Evolutionary conservation across 2,113 vertebrate species (phyloP), one percentile per base, ranked within the genome.

Genomic region (Zapus hudsonius): DNA sequence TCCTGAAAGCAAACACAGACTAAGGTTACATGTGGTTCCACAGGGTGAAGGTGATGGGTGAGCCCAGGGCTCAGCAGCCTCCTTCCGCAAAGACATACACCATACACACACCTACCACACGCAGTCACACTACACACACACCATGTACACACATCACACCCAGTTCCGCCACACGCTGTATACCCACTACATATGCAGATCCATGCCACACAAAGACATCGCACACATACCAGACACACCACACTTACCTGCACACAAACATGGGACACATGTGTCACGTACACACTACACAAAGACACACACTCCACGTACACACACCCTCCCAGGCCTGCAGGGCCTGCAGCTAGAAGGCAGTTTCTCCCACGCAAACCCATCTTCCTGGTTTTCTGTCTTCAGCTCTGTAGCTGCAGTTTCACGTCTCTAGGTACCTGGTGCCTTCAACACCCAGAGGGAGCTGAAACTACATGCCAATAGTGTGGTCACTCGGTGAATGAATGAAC

Each of bases 1-100:
- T 94, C 98, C 98, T 97, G 67, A 64, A 95, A 98, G 94, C 97
- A 98, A 98, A 98, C 94, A 98, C 4, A 23, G 75, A 55, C 55
- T 22, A 17, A 2, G 22, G 90, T 96, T 0, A 7, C 74, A 91
- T 13, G 31, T 19, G 0, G 76, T 25, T 4, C n/a, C 80, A 73
- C 36, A 69, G 69, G 47, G 83, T 44, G 84, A 67, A 88, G 69
- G 79, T 15, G 3, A 40, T 25, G 12, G 64, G 64, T 9, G 84
- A 82, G 83, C 0, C 85, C 8, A 4, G 79, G 81, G 40, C 79
- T 78, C 57, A 13, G 19, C 22, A 27, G 44, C 40, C 13, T 13
- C 12, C 44, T 72, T 33, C 80, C 52, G 38, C 52, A 63, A 69
- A 63, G 31, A 38, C 33, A 47, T 38, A 36, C 69, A 10, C 31